phyloP scores from a whole-genome alignment of 2,113 vertebrate genomes.

The Atractosteus spatula region DNA sequence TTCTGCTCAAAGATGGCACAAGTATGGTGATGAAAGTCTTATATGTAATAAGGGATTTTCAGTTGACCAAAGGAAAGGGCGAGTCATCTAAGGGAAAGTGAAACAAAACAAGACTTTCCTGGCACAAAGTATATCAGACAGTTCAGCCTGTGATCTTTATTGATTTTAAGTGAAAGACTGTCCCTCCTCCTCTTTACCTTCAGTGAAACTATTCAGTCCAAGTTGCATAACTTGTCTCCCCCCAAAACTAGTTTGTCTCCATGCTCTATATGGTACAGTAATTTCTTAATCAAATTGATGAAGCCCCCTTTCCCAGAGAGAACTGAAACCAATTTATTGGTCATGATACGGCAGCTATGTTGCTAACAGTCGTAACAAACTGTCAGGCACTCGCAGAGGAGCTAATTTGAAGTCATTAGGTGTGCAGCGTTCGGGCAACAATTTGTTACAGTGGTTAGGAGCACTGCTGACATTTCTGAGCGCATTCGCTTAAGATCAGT shows the following conservation, averaged over 20 bases:
- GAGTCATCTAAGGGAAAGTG: too few species aligned
- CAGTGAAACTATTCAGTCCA: conserved; percentile 5
- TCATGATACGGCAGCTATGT: conserved; percentile 96
- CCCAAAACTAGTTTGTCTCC: conserved; percentile 79
- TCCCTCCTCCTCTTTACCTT: conserved; percentile 4
- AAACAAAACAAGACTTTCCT: too few species aligned
- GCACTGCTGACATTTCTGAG: conserved; percentile 87
- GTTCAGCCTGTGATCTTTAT: too few species aligned
- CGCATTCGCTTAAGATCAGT: conserved; percentile 87
- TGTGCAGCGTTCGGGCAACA: conserved; percentile 95
- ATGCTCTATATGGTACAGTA: conserved; percentile 90
- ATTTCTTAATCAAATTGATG: conserved; percentile 99
- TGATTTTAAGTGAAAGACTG: background rate
- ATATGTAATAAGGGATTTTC: too few species aligned
- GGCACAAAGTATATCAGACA: too few species aligned
- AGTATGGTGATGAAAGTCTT: too few species aligned
- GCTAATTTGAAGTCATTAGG: conserved; percentile 99
- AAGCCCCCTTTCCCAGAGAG: conserved; percentile 86
- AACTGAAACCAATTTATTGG: conserved; percentile 98
- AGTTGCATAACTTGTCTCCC: conserved; percentile 68
- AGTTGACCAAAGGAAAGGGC: too few species aligned
- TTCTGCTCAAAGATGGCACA: too few species aligned
- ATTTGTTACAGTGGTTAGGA: conserved; percentile 97
- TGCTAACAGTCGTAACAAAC: conserved; percentile 99
- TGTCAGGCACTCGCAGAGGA: conserved; percentile 94